These are phyloP conservation scores for Ctenochaetus hawaiiensis DNA, from an alignment of 2,797 vertebrate species.

Conservation along the genomic window DNA sequence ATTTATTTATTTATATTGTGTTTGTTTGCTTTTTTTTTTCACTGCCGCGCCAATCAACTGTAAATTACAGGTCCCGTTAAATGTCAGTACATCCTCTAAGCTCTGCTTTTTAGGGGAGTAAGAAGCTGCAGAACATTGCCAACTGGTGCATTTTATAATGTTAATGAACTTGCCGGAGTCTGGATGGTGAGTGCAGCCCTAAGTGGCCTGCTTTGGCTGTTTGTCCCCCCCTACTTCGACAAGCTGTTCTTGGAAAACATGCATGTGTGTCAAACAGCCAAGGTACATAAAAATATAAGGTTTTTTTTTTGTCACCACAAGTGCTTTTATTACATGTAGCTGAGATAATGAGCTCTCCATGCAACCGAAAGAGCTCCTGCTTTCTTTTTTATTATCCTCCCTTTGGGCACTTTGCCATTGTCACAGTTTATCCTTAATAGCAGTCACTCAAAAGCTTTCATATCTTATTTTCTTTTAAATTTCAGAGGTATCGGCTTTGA, in stretches of 20 bases:
- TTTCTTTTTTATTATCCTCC: slow-evolving; percentile 40
- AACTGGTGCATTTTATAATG: slow-evolving; percentile 68
- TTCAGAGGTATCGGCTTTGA: slow-evolving; percentile 69
- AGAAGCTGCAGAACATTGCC: slow-evolving; percentile 55
- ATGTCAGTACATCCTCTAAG: slow-evolving; percentile 74
- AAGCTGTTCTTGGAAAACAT: neutral
- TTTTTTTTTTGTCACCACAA: slow-evolving; percentile 19
- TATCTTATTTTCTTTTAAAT: slow-evolving; percentile 65
- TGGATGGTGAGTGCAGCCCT: slow-evolving; percentile 24
- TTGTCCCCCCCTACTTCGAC: neutral
- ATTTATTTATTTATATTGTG: slow-evolving; percentile 27
- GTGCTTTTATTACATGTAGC: slow-evolving; percentile 29
- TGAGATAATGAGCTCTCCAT: slow-evolving; percentile 41
- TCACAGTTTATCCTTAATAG: slow-evolving; percentile 48
- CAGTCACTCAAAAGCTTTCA: slow-evolving; percentile 46
- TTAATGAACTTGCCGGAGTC: slow-evolving; percentile 65
- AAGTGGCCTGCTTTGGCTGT: neutral
- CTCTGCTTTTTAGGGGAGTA: slow-evolving; percentile 49
- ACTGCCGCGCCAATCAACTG: slow-evolving; percentile 60
- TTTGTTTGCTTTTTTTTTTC: slow-evolving; percentile 21
- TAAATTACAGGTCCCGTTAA: slow-evolving; percentile 69
- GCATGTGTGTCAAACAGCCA: slow-evolving; percentile 13
- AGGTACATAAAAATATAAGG: slow-evolving; percentile 11
- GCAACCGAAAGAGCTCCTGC: slow-evolving; percentile 20
- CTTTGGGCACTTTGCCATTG: slow-evolving; percentile 47